Evolutionary conservation across 2,888 invertebrate genomes (phyloP).

Genomic region (Agrypnus murinus): DNA sequence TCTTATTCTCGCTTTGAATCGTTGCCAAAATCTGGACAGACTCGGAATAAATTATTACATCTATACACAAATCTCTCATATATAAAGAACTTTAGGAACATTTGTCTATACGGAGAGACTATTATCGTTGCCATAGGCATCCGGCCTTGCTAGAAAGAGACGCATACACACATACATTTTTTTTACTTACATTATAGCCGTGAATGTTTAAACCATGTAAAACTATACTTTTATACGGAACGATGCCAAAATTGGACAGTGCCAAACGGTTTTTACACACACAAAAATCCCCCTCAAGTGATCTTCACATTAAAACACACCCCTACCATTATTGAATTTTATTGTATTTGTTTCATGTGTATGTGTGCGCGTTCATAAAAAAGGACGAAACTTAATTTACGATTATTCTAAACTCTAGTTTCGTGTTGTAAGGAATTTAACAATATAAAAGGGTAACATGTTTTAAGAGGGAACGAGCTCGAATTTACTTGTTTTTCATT

Average conservation of each 20-base stretch:
- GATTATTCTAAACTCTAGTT: not conserved
- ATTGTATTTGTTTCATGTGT: not conserved
- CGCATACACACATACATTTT: conserved; percentile 28
- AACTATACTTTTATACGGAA: conserved; percentile 44
- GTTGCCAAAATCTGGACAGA: conserved; percentile 54
- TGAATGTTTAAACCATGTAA: conserved; percentile 50
- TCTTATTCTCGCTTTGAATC: conserved; percentile 53
- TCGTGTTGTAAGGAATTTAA: not conserved
- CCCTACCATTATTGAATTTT: conserved; percentile 33
- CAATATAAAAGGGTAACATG: conserved; percentile 10
- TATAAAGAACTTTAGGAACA: conserved; percentile 52
- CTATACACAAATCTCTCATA: conserved; percentile 56
- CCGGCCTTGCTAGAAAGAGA: conserved; percentile 48
- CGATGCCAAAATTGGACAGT: conserved; percentile 54
- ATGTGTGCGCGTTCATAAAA: not conserved
- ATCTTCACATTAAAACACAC: conserved; percentile 30
- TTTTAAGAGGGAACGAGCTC: not conserved
- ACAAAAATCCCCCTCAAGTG: conserved; percentile 37
- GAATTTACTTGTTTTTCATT: conserved; percentile 12
- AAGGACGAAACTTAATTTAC: not conserved
- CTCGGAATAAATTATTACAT: conserved; percentile 54
- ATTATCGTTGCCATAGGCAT: conserved; percentile 48
- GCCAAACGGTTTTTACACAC: conserved; percentile 54
- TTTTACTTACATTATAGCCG: conserved; percentile 43
- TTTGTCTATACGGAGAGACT: conserved; percentile 51